Percentiles rank a stretch among this genome's conserved stretches.
phyloP scores from a whole-genome alignment of 2,888 invertebrate genomes.

The Apodemia mormo region DNA sequence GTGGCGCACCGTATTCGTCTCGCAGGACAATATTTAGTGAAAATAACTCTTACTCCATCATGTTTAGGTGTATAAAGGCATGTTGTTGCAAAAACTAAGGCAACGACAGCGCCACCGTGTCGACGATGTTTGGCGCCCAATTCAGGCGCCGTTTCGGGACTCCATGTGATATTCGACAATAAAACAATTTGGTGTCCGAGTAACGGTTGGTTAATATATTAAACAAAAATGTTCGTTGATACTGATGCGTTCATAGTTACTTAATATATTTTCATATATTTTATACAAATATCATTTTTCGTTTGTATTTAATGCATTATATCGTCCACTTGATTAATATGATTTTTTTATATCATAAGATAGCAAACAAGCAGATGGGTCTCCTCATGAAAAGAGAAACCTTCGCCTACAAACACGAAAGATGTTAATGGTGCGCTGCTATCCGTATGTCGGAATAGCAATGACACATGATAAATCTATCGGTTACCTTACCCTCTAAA shows the following conservation, averaged over 20 bases:
- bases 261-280: no score
- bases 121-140: constrained; percentile 64
- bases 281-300: background rate
- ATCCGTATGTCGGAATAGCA: no score
- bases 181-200: constrained; percentile 56
- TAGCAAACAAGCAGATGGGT: no score
- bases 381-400: no score
- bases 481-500: no score
- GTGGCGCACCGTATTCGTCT: constrained; percentile 26
- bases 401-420: no score
- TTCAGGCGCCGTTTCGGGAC: constrained; percentile 64
- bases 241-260: constrained; percentile 13
- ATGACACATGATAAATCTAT: no score
- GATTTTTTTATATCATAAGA: no score
- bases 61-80: constrained; percentile 10
- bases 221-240: constrained; percentile 29
- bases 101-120: constrained; percentile 43
- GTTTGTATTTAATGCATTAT: no score
- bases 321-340: no score
- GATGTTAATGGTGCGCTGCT: no score
- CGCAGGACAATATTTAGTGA: constrained; percentile 18
- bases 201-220: constrained; percentile 35
- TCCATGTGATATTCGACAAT: constrained; percentile 66
- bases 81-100: constrained; percentile 8
- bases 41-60: constrained; percentile 24